phyloP scores from a whole-genome alignment of 2,888 invertebrate species.

The Lamproptera curius region DNA sequence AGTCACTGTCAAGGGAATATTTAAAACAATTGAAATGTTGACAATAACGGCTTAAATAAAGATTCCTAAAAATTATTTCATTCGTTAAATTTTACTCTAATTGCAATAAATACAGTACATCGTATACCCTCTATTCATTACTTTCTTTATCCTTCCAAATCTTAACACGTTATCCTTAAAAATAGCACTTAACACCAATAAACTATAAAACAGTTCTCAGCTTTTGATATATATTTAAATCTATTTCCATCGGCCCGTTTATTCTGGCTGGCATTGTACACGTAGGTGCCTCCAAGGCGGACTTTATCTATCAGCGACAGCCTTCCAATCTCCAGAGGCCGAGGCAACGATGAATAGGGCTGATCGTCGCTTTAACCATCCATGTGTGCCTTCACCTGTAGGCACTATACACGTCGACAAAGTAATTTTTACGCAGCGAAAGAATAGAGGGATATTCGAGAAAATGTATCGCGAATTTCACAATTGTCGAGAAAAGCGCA shows the following conservation, averaged over 20 bases:
- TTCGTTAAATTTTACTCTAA: too few species aligned
- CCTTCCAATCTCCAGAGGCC: conserved; percentile 26
- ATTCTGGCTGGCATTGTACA: conserved; percentile 28
- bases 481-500: conserved; percentile 7
- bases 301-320: conserved; percentile 40
- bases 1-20: too few species aligned
- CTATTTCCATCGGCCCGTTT: conserved; percentile 4
- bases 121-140: too few species aligned
- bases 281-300: conserved; percentile 25
- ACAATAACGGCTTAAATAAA: too few species aligned
- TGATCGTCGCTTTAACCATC: conserved; percentile 23
- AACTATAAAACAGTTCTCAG: too few species aligned
- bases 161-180: too few species aligned
- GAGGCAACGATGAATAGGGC: conserved; percentile 23
- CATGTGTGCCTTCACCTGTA: conserved; percentile 14
- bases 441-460: conserved; percentile 17
- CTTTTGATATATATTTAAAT: neutral
- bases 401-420: conserved; percentile 7
- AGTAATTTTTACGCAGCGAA: conserved; percentile 6
- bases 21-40: too few species aligned
- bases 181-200: too few species aligned
- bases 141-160: too few species aligned
- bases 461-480: conserved; percentile 18
- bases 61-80: too few species aligned
- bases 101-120: too few species aligned